These are phyloP conservation scores for Drosophila borealis DNA, from an alignment of 2,888 invertebrate species.

Conservation along the genomic window DNA sequence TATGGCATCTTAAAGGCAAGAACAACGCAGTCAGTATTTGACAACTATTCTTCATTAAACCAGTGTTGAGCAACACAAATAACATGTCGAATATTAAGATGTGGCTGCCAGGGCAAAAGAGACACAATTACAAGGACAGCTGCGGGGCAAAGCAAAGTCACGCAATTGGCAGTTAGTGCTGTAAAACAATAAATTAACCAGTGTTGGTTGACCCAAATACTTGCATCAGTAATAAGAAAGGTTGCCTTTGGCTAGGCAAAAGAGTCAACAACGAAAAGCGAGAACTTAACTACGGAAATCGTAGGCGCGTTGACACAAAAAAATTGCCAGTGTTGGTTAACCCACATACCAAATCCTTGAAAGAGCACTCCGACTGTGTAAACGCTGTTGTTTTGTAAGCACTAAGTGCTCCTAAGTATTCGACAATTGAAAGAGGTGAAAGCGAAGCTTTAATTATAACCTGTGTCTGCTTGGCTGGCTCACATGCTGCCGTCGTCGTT, in stretches of 20 bases:
- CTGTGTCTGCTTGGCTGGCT: slow-evolving; percentile 50
- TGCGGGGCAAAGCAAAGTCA: no score
- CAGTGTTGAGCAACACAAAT: not conserved
- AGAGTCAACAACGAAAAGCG: no score
- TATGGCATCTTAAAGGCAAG: no score
- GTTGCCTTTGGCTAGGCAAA: no score
- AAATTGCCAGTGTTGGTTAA: slow-evolving; percentile 15
- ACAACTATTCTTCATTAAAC: no score
- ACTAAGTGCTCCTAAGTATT: slow-evolving; percentile 49
- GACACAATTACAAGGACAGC: not conserved
- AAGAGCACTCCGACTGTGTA: not conserved
- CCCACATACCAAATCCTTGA: slow-evolving; percentile 9
- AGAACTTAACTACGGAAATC: no score
- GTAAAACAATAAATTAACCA: not conserved
- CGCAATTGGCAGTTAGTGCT: not conserved
- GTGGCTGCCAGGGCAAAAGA: not conserved
- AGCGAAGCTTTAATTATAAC: slow-evolving; percentile 57
- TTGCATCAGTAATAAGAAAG: no score
- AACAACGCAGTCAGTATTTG: no score
- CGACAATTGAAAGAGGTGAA: slow-evolving; percentile 59
- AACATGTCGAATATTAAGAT: no score
- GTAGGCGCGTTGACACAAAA: no score
- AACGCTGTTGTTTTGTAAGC: slow-evolving; percentile 9
- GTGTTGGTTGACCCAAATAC: not conserved
- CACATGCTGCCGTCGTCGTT: slow-evolving; percentile 18